phyloP scores from a whole-genome alignment of 2,888 invertebrate species.

The Ophion costatus region DNA sequence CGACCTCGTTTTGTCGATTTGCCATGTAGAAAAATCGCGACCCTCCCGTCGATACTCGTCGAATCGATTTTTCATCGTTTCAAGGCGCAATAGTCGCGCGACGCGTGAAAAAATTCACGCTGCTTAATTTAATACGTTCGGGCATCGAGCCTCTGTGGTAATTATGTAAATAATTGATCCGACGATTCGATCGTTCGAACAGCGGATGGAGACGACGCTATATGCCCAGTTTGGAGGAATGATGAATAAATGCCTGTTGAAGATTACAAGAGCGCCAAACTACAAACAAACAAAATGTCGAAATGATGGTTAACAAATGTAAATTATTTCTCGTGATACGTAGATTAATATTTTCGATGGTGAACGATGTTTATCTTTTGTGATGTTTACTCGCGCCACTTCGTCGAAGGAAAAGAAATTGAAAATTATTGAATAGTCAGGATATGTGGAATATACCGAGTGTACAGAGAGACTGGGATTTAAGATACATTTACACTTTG shows the following conservation, averaged over 20 bases:
- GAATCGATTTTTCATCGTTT: neutral
- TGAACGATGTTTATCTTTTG: neutral
- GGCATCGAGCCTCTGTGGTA: slow-evolving; percentile 48
- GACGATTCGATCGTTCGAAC: slow-evolving; percentile 21
- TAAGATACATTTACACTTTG: slow-evolving; percentile 13
- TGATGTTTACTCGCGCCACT: neutral
- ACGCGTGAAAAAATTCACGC: slow-evolving; percentile 13
- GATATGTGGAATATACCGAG: slow-evolving; percentile 5
- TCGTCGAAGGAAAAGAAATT: neutral
- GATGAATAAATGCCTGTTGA: neutral
- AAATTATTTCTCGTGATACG: slow-evolving; percentile 14
- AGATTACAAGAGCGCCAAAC: slow-evolving; percentile 15
- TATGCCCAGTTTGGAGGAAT: neutral
- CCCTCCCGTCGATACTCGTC: neutral
- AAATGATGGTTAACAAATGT: slow-evolving; percentile 30
- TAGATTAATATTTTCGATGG: neutral
- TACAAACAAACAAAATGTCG: slow-evolving; percentile 7
- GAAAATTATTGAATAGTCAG: neutral
- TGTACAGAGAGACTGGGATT: slow-evolving; percentile 4
- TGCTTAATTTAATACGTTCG: slow-evolving; percentile 56
- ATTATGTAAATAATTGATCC: slow-evolving; percentile 63
- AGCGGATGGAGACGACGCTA: neutral
- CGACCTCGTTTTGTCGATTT: neutral
- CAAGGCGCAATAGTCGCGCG: neutral
- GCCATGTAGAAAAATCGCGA: slow-evolving; percentile 8